phyloP scores from a whole-genome alignment of 2,888 invertebrate genomes.

The Hylaea fasciaria region DNA sequence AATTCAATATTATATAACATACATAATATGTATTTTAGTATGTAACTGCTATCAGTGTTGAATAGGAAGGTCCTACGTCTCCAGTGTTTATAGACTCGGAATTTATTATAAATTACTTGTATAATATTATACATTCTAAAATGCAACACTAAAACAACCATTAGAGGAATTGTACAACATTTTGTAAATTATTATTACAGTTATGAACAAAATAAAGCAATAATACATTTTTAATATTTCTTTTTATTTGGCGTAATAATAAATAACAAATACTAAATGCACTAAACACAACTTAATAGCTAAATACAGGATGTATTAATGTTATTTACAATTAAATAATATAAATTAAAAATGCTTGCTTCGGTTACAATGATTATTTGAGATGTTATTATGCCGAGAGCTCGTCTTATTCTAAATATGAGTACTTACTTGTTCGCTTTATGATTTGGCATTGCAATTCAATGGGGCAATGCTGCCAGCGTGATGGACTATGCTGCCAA shows the following conservation, averaged over 20 bases:
- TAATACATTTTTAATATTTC: slow-evolving; percentile 39
- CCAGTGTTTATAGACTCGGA: slow-evolving; percentile 6
- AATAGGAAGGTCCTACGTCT: background rate
- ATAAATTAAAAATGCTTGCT: slow-evolving; percentile 3
- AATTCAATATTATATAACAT: no score
- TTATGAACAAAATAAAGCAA: slow-evolving; percentile 44
- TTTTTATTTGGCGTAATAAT: slow-evolving; percentile 56
- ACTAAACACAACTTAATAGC: slow-evolving; percentile 39
- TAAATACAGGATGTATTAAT: background rate
- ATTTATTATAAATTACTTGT: background rate
- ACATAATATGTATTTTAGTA: no score
- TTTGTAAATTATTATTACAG: slow-evolving; percentile 44
- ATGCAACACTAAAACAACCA: background rate
- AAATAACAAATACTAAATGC: slow-evolving; percentile 56
- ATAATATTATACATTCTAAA: no score
- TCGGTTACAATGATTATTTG: no score
- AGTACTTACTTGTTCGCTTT: no score
- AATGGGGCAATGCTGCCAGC: no score
- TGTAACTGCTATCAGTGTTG: background rate
- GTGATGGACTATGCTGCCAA: no score
- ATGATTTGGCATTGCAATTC: no score
- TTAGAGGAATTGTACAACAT: slow-evolving; percentile 15
- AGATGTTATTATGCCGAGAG: no score
- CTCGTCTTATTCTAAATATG: no score
- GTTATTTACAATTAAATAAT: slow-evolving; percentile 26